A percentile compares a stretch with the other conserved stretches of the same genome.
Evolutionary conservation across 2,797 vertebrate species (phyloP).

Genomic region (Siniperca obscura): DNA sequence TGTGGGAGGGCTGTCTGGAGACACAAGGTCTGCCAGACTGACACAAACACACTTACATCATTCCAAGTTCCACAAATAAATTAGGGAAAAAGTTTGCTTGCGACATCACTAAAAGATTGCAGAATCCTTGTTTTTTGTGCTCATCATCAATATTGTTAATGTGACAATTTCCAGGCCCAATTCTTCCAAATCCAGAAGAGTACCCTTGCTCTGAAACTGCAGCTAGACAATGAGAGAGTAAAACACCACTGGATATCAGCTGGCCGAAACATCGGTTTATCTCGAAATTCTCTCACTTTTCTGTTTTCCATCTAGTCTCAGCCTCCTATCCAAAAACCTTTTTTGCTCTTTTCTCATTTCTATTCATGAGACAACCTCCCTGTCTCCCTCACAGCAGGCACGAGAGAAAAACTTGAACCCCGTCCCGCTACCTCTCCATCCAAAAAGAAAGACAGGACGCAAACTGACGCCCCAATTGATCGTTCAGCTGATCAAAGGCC

Average conservation of each 20-base stretch:
- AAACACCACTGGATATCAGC: neutral
- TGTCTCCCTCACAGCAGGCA: constrained; percentile 42
- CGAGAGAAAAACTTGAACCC: constrained; percentile 13
- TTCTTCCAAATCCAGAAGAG: neutral
- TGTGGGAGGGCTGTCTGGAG: constrained; percentile 63
- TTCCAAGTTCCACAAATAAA: constrained; percentile 56
- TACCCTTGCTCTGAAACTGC: neutral
- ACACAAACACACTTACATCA: constrained; percentile 66
- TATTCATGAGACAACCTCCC: constrained; percentile 31
- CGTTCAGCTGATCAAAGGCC: constrained; percentile 53
- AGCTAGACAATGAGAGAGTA: neutral
- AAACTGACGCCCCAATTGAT: constrained; percentile 1
- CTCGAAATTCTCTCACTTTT: neutral
- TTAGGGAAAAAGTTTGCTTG: constrained; percentile 37
- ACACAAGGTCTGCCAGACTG: constrained; percentile 65
- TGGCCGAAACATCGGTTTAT: neutral
- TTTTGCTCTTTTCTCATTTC: constrained; percentile 12
- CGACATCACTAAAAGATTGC: constrained; percentile 10
- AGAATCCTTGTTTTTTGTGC: neutral
- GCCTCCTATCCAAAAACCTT: neutral
- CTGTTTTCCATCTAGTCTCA: constrained; percentile 8
- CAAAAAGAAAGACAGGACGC: constrained; percentile 25
- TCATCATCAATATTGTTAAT: constrained; percentile 14
- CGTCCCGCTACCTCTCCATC: constrained; percentile 13
- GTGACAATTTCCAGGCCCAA: constrained; percentile 15